These are phyloP conservation scores for Argya squamiceps DNA, from an alignment of 2,797 vertebrate species.

Conservation along the genomic window DNA sequence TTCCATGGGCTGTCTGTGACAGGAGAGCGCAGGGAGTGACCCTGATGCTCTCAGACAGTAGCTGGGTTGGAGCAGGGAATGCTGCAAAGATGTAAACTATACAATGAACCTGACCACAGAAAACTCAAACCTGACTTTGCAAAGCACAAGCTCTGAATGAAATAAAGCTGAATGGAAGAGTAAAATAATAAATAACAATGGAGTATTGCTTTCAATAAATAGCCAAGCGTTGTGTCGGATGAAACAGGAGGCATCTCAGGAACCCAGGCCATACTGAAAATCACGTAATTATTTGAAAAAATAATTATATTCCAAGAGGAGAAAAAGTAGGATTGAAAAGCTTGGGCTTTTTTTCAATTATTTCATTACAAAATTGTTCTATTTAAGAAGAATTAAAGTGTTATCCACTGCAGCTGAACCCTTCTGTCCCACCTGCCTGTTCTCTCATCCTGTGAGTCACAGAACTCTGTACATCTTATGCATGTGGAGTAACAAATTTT, in stretches of 20 bases:
- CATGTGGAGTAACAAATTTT: background rate
- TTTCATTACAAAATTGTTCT: background rate
- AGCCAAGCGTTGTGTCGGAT: background rate
- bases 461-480: background rate
- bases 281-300: background rate
- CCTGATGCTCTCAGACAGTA: rapidly evolving
- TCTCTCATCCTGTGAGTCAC: background rate
- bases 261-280: background rate
- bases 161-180: background rate
- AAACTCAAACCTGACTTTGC: background rate
- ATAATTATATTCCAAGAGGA: background rate
- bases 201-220: background rate
- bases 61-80: background rate
- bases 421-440: background rate
- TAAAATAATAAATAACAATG: background rate
- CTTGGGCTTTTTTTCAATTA: background rate
- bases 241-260: background rate
- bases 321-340: background rate
- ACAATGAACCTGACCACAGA: rapidly evolving
- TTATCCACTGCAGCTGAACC: background rate
- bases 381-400: background rate
- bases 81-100: background rate
- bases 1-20: background rate
- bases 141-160: background rate
- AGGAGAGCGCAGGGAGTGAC: background rate